Conservation (phyloP, 2,113 vertebrate genomes). For the Electrona antarctica region DNA sequence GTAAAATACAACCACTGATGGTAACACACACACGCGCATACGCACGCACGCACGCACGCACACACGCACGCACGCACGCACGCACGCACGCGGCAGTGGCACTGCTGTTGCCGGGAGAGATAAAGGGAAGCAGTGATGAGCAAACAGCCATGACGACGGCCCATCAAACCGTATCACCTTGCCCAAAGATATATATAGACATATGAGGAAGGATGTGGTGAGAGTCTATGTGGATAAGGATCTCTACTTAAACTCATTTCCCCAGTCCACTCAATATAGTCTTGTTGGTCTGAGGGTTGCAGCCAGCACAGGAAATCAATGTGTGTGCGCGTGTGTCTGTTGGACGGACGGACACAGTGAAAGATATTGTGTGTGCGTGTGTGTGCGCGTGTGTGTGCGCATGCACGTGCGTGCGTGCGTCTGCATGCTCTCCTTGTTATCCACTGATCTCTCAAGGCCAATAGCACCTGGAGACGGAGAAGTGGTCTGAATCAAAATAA, state of each 20-base stretch:
- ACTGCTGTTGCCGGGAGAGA: not conserved
- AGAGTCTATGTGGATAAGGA: conserved; percentile 29
- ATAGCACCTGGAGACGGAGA: not conserved
- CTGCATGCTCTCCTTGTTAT: not conserved
- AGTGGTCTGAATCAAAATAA: not conserved
- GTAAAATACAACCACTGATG: no score
- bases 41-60: not conserved
- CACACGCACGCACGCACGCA: not conserved
- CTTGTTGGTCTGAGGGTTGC: conserved; percentile 18
- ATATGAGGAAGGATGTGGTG: not conserved
- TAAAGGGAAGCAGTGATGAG: conserved; percentile 6
- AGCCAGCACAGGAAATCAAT: conserved; percentile 34
- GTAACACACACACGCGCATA: not conserved
- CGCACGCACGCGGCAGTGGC: not conserved
- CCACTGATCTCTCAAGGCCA: not conserved
- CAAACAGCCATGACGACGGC: conserved; percentile 18
- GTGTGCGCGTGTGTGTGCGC: no score
- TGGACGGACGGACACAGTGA: no score
- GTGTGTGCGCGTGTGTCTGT: not conserved
- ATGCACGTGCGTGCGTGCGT: not conserved
- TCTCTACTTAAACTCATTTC: conserved; percentile 42
- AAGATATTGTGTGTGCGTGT: no score
- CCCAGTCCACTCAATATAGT: conserved; percentile 42
- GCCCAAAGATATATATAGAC: not conserved
- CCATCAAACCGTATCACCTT: conserved; percentile 1